A percentile compares a stretch with the other conserved stretches of the same genome.
Evolutionary conservation across 1,140 invertebrate genomes (phyloP).

Genomic region (Parasteatoda tepidariorum): DNA sequence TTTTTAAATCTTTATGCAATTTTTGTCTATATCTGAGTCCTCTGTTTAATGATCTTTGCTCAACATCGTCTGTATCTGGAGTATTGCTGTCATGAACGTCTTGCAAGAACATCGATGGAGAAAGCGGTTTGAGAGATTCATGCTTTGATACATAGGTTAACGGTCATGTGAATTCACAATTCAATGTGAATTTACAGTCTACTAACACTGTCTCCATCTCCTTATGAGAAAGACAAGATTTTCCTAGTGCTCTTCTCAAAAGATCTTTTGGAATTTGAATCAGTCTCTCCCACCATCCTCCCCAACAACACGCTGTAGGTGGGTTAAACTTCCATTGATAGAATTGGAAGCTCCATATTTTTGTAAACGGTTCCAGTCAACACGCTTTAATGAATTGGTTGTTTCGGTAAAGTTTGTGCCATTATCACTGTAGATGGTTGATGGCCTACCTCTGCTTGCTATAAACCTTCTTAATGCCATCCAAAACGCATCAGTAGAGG

Average conservation of each 20-base stretch:
- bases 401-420: slow-evolving; percentile 56
- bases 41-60: slow-evolving; percentile 1
- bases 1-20: slow-evolving; percentile 9
- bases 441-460: slow-evolving; percentile 63
- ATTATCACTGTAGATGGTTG: slow-evolving; percentile 30
- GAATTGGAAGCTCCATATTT: neutral
- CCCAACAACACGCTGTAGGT: slow-evolving; percentile 5
- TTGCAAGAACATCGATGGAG: neutral
- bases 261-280: slow-evolving; percentile 9
- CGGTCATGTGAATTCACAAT: slow-evolving; percentile 64
- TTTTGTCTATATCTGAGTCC: neutral
- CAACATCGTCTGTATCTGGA: neutral
- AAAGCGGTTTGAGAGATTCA: neutral
- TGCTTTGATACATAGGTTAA: slow-evolving; percentile 38
- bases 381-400: slow-evolving; percentile 25
- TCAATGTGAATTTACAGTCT: neutral
- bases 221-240: slow-evolving; percentile 9
- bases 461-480: slow-evolving; percentile 68
- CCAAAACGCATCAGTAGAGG: slow-evolving; percentile 67
- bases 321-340: slow-evolving; percentile 51
- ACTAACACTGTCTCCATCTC: slow-evolving; percentile 8
- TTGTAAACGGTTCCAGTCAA: slow-evolving; percentile 2
- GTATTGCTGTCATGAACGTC: neutral
- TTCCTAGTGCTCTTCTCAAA: slow-evolving; percentile 6
- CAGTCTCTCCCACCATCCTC: slow-evolving; percentile 31